Base-by-base conservation (phyloP, 2,888 invertebrate species). In the Drosophila pseudotalamancana region DNA sequence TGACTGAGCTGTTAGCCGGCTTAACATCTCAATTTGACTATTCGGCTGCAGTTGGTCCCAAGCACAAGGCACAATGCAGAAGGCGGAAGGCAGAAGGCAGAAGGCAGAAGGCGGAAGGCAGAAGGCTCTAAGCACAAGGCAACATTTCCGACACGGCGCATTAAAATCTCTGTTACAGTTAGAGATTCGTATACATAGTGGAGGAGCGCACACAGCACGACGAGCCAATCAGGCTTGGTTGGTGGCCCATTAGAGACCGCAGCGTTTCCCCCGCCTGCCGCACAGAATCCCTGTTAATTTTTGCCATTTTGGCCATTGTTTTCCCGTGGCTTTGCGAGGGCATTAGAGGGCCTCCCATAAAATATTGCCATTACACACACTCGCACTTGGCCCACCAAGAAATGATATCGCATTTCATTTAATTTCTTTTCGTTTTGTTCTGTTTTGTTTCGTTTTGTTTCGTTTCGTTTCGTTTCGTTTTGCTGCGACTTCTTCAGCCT, bases 401-500 rank as follows among this genome's bases (percentile, higher is more conserved):
- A 84, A 70, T 72, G 60, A 72, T 76, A 76, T 82, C 61, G 60
- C 66, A 65, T 82, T 82, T 50, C 8, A 16, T 55, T n/a, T n/a
- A n/a, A n/a, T n/a, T n/a, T n/a, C n/a, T n/a, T n/a, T n/a, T n/a
- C n/a, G n/a, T n/a, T n/a, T n/a, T n/a, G n/a, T n/a, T n/a, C n/a
- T n/a, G n/a, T n/a, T n/a, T n/a, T n/a, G n/a, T n/a, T n/a, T n/a
- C n/a, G n/a, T n/a, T n/a, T n/a, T n/a, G n/a, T n/a, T 64, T 45
- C 27, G 21, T 45, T 48, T 32, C 12, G 27, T 51, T 63, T 46
- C 42, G 14, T 18, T 60, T 64, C 42, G 21, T 62, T 64, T 68
- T 19, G 18, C 48, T 67, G 23, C 25, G 14, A 21, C 27, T 46
- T 46, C 29, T 16, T 23, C 9, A n/a, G 8, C 16, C 56, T 42